Conservation (phyloP, 2,113 vertebrate species). For the Struthidea cinerea region DNA sequence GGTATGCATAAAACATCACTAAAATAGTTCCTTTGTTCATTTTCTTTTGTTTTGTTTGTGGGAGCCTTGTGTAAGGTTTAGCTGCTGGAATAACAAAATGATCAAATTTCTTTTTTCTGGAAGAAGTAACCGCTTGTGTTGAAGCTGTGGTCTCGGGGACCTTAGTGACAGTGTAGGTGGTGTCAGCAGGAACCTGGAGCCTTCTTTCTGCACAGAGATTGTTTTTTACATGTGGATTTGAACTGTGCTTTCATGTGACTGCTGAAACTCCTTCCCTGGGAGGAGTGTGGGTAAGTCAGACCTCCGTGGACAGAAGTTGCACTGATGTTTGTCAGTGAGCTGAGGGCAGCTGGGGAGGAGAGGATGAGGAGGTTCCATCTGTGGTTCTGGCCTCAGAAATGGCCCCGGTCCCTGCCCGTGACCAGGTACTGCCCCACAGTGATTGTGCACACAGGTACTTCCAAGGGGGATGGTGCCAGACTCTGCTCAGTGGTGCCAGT, state of each 20-base stretch:
- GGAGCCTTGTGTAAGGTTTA: constrained; percentile 18
- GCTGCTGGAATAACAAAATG: background rate
- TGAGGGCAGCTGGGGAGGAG: background rate
- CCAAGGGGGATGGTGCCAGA: background rate
- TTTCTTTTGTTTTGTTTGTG: constrained; percentile 32
- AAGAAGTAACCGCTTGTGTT: background rate
- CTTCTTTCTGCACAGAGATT: background rate
- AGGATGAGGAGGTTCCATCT: background rate
- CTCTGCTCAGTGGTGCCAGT: background rate
- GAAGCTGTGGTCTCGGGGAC: background rate
- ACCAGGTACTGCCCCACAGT: rapidly evolving
- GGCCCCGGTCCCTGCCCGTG: background rate
- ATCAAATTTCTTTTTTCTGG: constrained; percentile 28
- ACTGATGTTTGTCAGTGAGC: background rate
- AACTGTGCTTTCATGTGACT: background rate
- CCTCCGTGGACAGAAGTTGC: background rate
- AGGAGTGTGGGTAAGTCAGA: background rate
- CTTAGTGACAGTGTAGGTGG: background rate
- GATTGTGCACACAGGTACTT: background rate
- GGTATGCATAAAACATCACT: constrained; percentile 18
- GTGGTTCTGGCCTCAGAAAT: background rate
- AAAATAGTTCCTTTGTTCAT: constrained; percentile 20
- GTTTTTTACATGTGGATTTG: background rate
- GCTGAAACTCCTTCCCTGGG: background rate
- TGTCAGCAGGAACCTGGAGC: background rate